Conservation (phyloP, 2,888 invertebrate genomes). For the Cosmia pyralina region DNA sequence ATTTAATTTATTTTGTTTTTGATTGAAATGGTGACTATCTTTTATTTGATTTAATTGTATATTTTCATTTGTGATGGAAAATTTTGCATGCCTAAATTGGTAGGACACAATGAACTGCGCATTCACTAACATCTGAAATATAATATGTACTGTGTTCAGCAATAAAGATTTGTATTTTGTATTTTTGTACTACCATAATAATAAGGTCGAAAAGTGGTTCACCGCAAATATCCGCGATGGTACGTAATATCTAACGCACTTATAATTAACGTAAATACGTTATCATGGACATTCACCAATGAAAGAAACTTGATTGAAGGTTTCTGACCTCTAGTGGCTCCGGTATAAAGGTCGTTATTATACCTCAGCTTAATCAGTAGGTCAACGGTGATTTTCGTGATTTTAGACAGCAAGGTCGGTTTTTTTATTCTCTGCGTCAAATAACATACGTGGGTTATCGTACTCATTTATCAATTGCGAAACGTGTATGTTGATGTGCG, state of each 20-base stretch:
- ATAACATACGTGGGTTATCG: conserved; percentile 46
- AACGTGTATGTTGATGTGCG: conserved; percentile 33
- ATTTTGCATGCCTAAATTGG: too few relatives aligned
- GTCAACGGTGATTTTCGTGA: conserved; percentile 47
- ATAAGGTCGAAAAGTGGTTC: too few relatives aligned
- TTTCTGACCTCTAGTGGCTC: conserved; percentile 31
- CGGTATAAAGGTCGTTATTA: conserved; percentile 35
- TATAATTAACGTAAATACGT: conserved; percentile 30
- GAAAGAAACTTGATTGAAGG: conserved; percentile 48
- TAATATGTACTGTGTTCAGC: too few relatives aligned
- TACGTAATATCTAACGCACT: conserved; percentile 29
- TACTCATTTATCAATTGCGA: conserved; percentile 53
- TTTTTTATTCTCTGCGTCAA: conserved; percentile 47
- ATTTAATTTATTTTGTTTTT: too few relatives aligned
- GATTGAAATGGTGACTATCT: too few relatives aligned
- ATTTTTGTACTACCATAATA: too few relatives aligned
- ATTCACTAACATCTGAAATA: too few relatives aligned
- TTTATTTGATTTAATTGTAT: too few relatives aligned
- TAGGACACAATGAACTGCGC: too few relatives aligned
- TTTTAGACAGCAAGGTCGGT: conserved; percentile 52
- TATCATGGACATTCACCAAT: conserved; percentile 42
- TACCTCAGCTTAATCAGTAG: conserved; percentile 43
- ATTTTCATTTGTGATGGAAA: too few relatives aligned
- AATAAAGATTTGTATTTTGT: too few relatives aligned
- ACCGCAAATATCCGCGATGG: background rate